phyloP scores from a whole-genome alignment of 1,140 invertebrate genomes.

The Atta cephalotes region DNA sequence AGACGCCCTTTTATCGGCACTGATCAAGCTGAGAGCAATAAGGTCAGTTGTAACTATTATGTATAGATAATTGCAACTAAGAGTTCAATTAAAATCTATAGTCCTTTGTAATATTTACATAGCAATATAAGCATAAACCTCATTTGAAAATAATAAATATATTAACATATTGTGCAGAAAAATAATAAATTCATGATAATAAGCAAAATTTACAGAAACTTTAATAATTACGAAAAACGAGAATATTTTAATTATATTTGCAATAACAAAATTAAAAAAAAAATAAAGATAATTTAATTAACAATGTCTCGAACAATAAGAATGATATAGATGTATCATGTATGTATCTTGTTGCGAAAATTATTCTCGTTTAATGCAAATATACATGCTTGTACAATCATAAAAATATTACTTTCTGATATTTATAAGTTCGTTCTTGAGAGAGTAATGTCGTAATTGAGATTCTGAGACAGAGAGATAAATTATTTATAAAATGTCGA shows the following conservation, averaged over 20 bases:
- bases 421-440: background rate
- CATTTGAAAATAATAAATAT: background rate
- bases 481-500: background rate
- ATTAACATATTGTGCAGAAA: background rate
- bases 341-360: background rate
- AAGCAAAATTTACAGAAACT: background rate
- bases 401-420: slow-evolving; percentile 15
- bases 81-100: slow-evolving; percentile 12
- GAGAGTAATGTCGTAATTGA: background rate
- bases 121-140: background rate
- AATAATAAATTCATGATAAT: background rate
- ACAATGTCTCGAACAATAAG: background rate
- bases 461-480: background rate
- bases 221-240: background rate
- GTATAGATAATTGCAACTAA: slow-evolving; percentile 5
- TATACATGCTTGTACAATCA: background rate
- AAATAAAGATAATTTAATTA: background rate
- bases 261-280: background rate
- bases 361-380: background rate
- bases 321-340: background rate
- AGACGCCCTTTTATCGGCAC: slow-evolving; percentile 34
- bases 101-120: background rate
- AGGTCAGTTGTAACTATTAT: slow-evolving; percentile 6
- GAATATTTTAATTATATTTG: background rate
- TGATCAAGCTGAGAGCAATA: background rate